Percentiles rank a stretch among this genome's conserved stretches.
phyloP scores from a whole-genome alignment of 2,797 vertebrate genomes.

The Halcyon smyrnensis region DNA sequence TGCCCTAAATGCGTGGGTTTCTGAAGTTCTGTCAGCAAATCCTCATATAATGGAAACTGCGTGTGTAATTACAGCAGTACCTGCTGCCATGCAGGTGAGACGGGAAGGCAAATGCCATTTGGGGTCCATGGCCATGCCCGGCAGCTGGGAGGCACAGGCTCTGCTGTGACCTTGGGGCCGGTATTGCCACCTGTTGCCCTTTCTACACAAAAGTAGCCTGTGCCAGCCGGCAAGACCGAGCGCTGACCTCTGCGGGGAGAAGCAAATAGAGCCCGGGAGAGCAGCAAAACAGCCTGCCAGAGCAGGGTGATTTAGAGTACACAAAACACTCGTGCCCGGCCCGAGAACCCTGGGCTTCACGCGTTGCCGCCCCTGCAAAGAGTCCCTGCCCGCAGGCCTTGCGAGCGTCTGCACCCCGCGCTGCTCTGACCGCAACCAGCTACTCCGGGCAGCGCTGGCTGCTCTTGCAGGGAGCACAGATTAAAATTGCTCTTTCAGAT shows the following conservation, averaged over 20 bases:
- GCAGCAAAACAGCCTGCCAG: background rate
- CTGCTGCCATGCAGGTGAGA: background rate
- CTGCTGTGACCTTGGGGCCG: background rate
- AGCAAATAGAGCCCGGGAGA: background rate
- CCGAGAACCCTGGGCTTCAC: background rate
- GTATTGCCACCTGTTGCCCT: slow-evolving; percentile 36
- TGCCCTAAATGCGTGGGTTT: background rate
- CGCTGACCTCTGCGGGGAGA: background rate
- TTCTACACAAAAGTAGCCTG: background rate
- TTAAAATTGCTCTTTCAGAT: background rate
- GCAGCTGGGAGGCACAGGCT: background rate
- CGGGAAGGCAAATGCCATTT: background rate
- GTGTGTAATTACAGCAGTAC: background rate
- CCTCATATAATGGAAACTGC: background rate
- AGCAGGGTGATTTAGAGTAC: background rate
- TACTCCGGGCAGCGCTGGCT: background rate
- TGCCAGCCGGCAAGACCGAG: background rate
- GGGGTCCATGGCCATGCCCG: background rate
- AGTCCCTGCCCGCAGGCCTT: background rate
- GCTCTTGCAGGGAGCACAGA: background rate
- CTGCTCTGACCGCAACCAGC: fast-evolving
- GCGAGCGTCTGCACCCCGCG: background rate
- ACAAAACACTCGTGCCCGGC: background rate
- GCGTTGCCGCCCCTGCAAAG: fast-evolving
- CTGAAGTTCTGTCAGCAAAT: background rate